phyloP scores from a whole-genome alignment of 1,140 invertebrate genomes.

The Drosophila nebulosa region DNA sequence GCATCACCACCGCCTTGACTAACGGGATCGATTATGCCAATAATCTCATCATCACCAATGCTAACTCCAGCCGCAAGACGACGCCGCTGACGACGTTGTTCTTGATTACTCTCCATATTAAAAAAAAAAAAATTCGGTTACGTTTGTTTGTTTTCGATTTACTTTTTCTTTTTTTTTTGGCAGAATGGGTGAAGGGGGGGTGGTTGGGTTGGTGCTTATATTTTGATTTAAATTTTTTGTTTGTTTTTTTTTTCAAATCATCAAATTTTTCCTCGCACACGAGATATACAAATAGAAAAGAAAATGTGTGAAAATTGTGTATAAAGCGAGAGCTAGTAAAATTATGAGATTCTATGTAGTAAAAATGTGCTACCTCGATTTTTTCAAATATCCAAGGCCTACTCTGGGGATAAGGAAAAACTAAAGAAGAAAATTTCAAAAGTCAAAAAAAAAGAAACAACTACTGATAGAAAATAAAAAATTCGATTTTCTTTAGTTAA shows the following conservation, averaged over 20 bases:
- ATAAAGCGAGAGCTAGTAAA: not conserved
- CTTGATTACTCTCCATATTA: not conserved
- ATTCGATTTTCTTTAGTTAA: not conserved
- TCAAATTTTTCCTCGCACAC: not conserved
- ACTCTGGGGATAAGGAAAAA: too few relatives aligned
- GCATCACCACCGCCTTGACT: conserved; percentile 28
- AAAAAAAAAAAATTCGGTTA: too few relatives aligned
- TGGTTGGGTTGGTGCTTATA: too few relatives aligned
- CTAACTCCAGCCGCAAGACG: not conserved
- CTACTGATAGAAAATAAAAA: not conserved
- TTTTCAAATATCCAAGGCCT: not conserved
- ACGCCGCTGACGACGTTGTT: not conserved
- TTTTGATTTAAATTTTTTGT: too few relatives aligned
- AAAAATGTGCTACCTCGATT: not conserved
- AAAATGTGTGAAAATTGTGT: not conserved
- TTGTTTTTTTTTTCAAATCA: too few relatives aligned
- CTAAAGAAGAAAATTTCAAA: not conserved
- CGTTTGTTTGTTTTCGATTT: too few relatives aligned
- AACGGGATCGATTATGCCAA: too few relatives aligned
- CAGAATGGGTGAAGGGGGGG: too few relatives aligned
- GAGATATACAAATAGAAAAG: not conserved
- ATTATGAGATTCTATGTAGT: not conserved
- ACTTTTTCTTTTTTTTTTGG: too few relatives aligned
- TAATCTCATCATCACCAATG: not conserved
- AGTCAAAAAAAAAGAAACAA: not conserved